Percentiles rank a stretch among this genome's conserved stretches.
phyloP scores from a whole-genome alignment of 2,113 vertebrate genomes.

The Protobothrops flavoviridis region DNA sequence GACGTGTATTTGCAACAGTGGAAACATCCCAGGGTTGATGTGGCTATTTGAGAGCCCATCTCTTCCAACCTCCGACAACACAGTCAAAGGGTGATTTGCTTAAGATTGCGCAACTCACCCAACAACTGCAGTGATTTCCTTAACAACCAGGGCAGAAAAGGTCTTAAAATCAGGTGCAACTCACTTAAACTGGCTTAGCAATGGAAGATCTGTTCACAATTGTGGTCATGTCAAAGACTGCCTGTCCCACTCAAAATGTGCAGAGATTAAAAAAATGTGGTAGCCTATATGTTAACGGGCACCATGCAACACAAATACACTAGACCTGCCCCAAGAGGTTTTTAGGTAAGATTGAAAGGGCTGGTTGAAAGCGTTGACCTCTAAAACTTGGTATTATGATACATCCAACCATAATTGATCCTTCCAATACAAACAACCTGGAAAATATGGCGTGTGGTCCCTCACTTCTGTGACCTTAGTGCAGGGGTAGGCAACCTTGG shows the following conservation, averaged over 20 bases:
- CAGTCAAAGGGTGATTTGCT: neutral
- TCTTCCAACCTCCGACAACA: neutral
- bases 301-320: neutral
- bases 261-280: neutral
- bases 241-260: neutral
- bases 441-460: neutral
- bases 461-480: neutral
- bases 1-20: neutral
- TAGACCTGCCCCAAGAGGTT: neutral
- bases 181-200: neutral
- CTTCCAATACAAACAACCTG: neutral
- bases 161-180: neutral
- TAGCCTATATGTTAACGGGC: fast-evolving
- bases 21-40: no score
- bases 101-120: neutral
- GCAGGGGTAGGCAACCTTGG: no score
- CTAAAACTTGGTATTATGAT: neutral
- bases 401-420: neutral
- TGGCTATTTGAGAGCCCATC: neutral
- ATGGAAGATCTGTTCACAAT: neutral
- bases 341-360: neutral
- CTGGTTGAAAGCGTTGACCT: neutral
- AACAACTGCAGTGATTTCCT: neutral
- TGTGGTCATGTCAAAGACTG: neutral
- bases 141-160: neutral